Conservation (phyloP, 2,888 invertebrate genomes). For the Metopia argyrocephala region DNA sequence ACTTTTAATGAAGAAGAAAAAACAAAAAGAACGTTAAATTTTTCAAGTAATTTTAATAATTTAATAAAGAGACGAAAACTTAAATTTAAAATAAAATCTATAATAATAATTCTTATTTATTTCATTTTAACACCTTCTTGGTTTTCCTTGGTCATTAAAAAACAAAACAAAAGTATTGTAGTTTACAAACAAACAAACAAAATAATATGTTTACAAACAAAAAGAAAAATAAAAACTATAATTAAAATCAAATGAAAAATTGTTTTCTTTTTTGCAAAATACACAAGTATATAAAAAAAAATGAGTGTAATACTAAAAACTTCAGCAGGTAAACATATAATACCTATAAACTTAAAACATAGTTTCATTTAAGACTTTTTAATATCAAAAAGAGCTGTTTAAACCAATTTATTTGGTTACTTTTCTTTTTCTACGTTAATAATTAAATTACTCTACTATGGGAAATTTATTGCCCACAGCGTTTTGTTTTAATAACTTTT, state of each 20-base stretch:
- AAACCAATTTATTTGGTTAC: neutral
- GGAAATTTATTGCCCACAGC: slow-evolving; percentile 80
- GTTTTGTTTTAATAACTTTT: slow-evolving; percentile 78
- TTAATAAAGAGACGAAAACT: slow-evolving; percentile 44
- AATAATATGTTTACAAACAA: slow-evolving; percentile 55
- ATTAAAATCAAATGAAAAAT: slow-evolving; percentile 30
- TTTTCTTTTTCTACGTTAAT: slow-evolving; percentile 5
- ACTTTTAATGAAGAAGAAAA: slow-evolving; percentile 8
- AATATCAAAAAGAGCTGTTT: neutral
- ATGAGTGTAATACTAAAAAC: neutral
- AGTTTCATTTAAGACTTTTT: too few relatives aligned
- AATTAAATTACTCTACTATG: slow-evolving; percentile 25
- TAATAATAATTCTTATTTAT: slow-evolving; percentile 22
- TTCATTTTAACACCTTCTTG: slow-evolving; percentile 16
- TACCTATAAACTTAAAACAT: neutral
- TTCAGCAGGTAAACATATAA: neutral
- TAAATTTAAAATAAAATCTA: slow-evolving; percentile 26
- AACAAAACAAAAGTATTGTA: slow-evolving; percentile 49
- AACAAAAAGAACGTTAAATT: slow-evolving; percentile 27
- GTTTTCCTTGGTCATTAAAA: slow-evolving; percentile 24
- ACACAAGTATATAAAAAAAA: neutral
- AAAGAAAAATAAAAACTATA: slow-evolving; percentile 45
- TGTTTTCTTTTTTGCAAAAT: neutral
- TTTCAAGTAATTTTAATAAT: slow-evolving; percentile 37
- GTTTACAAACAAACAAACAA: slow-evolving; percentile 52